Evolutionary conservation across 2,113 vertebrate species (phyloP), one percentile per base, ranked within the genome.

Genomic region (Leucosticte australis): DNA sequence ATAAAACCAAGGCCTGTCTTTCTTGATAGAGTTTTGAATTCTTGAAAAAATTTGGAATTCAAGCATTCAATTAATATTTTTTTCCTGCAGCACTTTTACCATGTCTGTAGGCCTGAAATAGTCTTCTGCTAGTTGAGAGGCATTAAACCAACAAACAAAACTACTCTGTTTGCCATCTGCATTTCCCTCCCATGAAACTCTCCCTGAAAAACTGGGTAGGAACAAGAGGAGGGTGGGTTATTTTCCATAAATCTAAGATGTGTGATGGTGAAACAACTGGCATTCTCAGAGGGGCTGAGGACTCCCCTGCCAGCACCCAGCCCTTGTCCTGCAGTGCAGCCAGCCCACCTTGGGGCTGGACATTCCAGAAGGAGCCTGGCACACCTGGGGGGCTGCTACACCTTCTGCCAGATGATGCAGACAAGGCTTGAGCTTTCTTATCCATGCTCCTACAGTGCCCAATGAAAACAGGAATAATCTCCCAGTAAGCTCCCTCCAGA

Each of bases 211-310:
- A 5, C 18, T 33, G 15, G 19, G 10, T 11, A 6, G 33, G 33
- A 74, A 2, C 19, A 59, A 44, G 8, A 33, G 26, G 52, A 28
- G 12, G 17, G 4, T 33, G 15, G 18, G 7, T 7, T 39, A 20
- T 14, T 50, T 83, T 78, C 70, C 47, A 7, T 24, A 26, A 47
- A 65, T 27, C 31, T 30, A 27, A 49, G 24, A 11, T 35, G 49
- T 21, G 47, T 3, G 13, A 15, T 44, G 33, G 9, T n/a, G 17
- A 50, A 88, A 59, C 0, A 1, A 3, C 7, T 23, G 2, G 2
- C 31, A 41, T n/a, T 6, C 9, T 15, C 19, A 1, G 8, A 6
- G n/a, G 8, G 27, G 5, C 47, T 33, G 35, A 55, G 55, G 33
- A 10, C 26, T 17, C 5, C 8, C 17, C 3, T 6, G 39, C 16